phyloP scores from a whole-genome alignment of 1,140 invertebrate genomes.

The Manduca sexta region DNA sequence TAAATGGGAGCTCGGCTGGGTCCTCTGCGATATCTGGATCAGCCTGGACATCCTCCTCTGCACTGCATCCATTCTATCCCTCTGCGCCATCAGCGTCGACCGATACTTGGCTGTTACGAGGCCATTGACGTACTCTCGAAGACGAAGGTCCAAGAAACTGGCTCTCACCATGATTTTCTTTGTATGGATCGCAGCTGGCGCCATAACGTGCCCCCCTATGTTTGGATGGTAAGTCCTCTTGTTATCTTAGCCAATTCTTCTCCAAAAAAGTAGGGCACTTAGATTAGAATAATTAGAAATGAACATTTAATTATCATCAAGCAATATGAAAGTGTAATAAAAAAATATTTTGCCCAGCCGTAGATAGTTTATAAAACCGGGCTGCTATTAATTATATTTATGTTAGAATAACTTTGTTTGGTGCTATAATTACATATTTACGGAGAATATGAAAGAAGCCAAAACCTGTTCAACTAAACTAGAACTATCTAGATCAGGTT shows the following conservation, averaged over 20 bases:
- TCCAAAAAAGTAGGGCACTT: no score
- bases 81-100: slow-evolving; percentile 90
- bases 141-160: slow-evolving; percentile 83
- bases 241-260: neutral
- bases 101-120: slow-evolving; percentile 91
- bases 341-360: no score
- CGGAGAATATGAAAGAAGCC: no score
- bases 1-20: slow-evolving; percentile 84
- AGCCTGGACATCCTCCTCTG: slow-evolving; percentile 94
- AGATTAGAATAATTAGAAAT: no score
- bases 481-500: no score
- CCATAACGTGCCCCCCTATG: slow-evolving; percentile 89
- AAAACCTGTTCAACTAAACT: no score
- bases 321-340: no score
- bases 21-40: slow-evolving; percentile 92
- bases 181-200: slow-evolving; percentile 86
- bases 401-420: no score
- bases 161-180: slow-evolving; percentile 85
- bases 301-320: no score
- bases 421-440: no score
- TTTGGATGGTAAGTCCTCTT: slow-evolving; percentile 81
- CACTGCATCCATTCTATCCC: slow-evolving; percentile 86
- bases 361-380: no score
- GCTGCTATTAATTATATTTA: no score
- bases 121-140: slow-evolving; percentile 85